These are phyloP conservation scores for Steatornis caripensis DNA, from an alignment of 2,113 vertebrate genomes.

Conservation along the genomic window DNA sequence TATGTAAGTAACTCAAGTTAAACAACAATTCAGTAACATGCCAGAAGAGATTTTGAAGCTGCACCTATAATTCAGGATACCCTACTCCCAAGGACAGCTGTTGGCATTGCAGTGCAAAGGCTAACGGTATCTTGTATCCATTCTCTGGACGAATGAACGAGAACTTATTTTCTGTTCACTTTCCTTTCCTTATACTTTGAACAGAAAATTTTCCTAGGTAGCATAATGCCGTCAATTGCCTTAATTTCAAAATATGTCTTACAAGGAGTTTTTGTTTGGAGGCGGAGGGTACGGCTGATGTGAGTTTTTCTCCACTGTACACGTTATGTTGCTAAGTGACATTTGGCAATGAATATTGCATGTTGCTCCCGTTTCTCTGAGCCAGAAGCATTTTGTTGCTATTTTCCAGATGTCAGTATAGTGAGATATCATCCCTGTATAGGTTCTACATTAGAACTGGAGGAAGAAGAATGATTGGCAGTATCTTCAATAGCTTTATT, in stretches of 20 bases:
- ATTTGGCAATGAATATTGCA: conserved; percentile 41
- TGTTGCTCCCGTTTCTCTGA: conserved; percentile 37
- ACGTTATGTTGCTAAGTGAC: conserved; percentile 54
- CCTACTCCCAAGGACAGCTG: background rate
- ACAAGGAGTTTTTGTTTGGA: conserved; percentile 7
- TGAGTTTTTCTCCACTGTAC: conserved; percentile 24
- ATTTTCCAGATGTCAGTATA: conserved; percentile 58
- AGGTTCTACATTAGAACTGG: conserved; percentile 26
- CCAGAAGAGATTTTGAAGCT: background rate
- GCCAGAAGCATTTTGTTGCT: conserved; percentile 56
- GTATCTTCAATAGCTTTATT: conserved; percentile 1
- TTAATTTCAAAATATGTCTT: background rate
- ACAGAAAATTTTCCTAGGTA: background rate
- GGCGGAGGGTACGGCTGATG: background rate
- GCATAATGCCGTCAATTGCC: background rate
- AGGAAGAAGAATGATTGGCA: conserved; percentile 20
- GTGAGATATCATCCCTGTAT: conserved; percentile 34
- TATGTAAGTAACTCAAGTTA: background rate
- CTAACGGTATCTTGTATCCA: background rate
- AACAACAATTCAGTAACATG: background rate
- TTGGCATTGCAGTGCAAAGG: background rate
- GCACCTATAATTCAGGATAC: background rate
- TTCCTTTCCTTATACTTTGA: background rate
- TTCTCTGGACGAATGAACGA: background rate
- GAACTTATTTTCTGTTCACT: background rate